A percentile compares a stretch with the other conserved stretches of the same genome.
Conservation (phyloP, 35 echinoderm and acorn worm species). For the Lytechinus variegatus region DNA sequence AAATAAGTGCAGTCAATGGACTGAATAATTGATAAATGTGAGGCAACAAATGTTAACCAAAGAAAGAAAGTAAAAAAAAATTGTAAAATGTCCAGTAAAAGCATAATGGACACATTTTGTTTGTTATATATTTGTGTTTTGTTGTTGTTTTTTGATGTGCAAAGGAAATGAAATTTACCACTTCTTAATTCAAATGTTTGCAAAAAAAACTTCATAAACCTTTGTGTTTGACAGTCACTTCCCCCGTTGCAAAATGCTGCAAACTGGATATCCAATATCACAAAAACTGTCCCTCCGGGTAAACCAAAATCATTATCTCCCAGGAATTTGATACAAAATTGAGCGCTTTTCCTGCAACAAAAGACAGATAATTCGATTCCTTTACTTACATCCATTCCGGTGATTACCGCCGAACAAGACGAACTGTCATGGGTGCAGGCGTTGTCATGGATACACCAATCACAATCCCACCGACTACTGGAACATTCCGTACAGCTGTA, state of each 20-base stretch:
- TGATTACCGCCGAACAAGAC: neutral
- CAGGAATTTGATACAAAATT: neutral
- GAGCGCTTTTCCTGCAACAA: neutral
- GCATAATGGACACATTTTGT: too few relatives aligned
- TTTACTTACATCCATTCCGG: neutral
- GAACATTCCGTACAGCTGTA: neutral
- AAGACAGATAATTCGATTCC: neutral
- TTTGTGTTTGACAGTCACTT: neutral
- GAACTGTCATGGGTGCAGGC: neutral
- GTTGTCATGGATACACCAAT: slow-evolving; percentile 43
- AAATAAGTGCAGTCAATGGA: too few relatives aligned
- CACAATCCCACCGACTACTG: neutral
- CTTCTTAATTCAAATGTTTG: neutral
- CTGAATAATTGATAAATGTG: too few relatives aligned
- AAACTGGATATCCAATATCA: neutral
- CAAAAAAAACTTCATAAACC: neutral
- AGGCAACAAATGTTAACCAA: too few relatives aligned
- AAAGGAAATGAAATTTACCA: neutral
- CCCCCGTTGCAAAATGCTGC: neutral
- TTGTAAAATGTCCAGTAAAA: too few relatives aligned
- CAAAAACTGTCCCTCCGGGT: neutral
- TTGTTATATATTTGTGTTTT: too few relatives aligned
- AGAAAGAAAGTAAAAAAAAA: too few relatives aligned
- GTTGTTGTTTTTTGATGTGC: neutral
- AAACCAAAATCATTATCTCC: neutral